Evolutionary conservation across 2,888 invertebrate species (phyloP).

Genomic region (Epinotia nisella): DNA sequence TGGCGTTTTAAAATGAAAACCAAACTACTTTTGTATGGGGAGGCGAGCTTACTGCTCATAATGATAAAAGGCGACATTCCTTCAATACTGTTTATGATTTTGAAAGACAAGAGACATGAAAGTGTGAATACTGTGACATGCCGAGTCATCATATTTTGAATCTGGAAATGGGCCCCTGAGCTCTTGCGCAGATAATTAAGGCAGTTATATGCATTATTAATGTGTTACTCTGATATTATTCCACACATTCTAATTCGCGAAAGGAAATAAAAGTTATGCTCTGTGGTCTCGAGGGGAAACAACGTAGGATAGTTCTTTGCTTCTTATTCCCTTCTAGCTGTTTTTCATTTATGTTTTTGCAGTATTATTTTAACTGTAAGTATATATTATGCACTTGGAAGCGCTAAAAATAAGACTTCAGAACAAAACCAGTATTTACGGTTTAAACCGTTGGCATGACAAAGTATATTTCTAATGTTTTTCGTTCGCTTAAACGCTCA

Average conservation of each 20-base stretch:
- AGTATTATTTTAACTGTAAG: background rate
- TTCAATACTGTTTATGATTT: background rate
- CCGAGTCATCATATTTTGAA: background rate
- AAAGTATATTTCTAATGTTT: background rate
- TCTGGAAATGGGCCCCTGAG: background rate
- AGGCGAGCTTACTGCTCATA: background rate
- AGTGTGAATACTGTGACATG: background rate
- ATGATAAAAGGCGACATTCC: background rate
- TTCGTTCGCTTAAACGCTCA: too few species aligned
- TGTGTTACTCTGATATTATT: conserved; percentile 3
- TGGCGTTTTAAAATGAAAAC: too few species aligned
- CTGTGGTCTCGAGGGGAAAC: conserved; percentile 10
- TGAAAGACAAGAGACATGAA: background rate
- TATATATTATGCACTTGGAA: conserved; percentile 1
- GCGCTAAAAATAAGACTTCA: background rate
- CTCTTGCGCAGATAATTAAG: background rate
- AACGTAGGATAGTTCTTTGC: conserved; percentile 15
- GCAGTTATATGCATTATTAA: background rate
- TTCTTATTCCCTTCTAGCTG: conserved; percentile 10
- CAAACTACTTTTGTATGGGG: too few species aligned
- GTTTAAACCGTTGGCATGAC: background rate
- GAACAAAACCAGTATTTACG: background rate
- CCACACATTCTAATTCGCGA: background rate
- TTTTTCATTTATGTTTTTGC: conserved; percentile 4
- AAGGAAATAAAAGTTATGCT: conserved; percentile 28